Percentiles rank a stretch among this genome's conserved stretches.
Conservation (phyloP, 1,140 invertebrate species). For the Armadillidium nasatum region DNA sequence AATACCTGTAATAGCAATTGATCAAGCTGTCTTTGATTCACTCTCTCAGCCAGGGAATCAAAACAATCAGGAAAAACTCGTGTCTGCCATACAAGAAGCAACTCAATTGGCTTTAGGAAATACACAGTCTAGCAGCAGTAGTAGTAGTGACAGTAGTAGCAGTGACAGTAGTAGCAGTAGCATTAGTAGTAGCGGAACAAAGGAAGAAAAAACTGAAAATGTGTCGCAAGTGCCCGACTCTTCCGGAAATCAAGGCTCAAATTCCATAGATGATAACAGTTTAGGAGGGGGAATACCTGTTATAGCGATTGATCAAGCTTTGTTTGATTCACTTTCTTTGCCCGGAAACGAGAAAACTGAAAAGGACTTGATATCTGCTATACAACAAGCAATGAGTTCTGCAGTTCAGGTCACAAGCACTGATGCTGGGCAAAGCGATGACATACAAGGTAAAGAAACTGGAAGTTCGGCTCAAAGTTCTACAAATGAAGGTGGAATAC, state of each 20-base stretch:
- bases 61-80: background rate
- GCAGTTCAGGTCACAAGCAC: no score
- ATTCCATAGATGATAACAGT: no score
- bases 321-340: background rate
- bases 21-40: background rate
- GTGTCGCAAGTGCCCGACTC: no score
- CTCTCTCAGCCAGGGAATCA: background rate
- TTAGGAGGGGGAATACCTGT: background rate
- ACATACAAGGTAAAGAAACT: no score
- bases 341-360: background rate
- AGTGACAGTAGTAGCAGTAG: no score
- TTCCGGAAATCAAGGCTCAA: no score
- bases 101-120: background rate
- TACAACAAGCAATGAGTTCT: background rate
- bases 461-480: no score
- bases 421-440: no score
- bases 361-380: background rate
- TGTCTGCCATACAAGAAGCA: background rate
- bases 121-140: background rate
- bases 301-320: background rate
- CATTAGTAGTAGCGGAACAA: no score
- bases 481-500: background rate
- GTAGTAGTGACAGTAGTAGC: no score
- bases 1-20: background rate
- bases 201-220: no score